phyloP scores from a whole-genome alignment of 2,797 vertebrate genomes.

The Sarcophilus harrisii region DNA sequence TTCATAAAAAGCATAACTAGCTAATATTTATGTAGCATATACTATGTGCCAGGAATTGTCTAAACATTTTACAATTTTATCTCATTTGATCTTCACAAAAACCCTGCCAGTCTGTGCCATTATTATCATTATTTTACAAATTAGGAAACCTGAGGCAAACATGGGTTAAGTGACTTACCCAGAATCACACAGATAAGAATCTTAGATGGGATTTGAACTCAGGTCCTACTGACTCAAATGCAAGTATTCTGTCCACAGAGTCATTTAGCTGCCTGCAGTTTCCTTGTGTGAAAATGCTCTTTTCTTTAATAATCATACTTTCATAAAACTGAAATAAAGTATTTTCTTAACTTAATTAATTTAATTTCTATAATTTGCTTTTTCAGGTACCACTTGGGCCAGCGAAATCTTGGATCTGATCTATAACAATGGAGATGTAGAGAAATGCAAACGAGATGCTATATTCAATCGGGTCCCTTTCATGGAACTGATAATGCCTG shows the following conservation, averaged over 20 bases:
- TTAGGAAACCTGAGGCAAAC: not conserved
- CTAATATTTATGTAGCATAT: not conserved
- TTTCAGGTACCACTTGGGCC: constrained; percentile 90
- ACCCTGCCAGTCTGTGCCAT: not conserved
- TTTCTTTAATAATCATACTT: not conserved
- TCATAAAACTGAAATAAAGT: not conserved
- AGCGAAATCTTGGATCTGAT: constrained; percentile 92
- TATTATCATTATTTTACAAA: not conserved
- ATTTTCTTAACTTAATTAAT: not conserved
- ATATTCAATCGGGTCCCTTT: constrained; percentile 88
- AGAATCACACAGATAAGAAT: not conserved
- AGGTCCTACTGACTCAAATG: not conserved
- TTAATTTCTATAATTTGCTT: not conserved
- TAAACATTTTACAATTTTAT: not conserved
- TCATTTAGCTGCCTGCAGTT: not conserved
- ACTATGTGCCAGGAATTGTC: not conserved
- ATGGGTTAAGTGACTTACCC: not conserved
- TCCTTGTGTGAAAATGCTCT: not conserved
- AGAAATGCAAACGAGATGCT: constrained; percentile 87
- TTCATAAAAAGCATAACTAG: not conserved
- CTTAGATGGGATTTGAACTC: not conserved
- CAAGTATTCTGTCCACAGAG: not conserved
- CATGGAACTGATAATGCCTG: constrained; percentile 71
- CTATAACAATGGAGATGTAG: constrained; percentile 86
- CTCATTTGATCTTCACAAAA: not conserved